phyloP scores from a whole-genome alignment of 2,888 invertebrate species.

The Mythimna impura region DNA sequence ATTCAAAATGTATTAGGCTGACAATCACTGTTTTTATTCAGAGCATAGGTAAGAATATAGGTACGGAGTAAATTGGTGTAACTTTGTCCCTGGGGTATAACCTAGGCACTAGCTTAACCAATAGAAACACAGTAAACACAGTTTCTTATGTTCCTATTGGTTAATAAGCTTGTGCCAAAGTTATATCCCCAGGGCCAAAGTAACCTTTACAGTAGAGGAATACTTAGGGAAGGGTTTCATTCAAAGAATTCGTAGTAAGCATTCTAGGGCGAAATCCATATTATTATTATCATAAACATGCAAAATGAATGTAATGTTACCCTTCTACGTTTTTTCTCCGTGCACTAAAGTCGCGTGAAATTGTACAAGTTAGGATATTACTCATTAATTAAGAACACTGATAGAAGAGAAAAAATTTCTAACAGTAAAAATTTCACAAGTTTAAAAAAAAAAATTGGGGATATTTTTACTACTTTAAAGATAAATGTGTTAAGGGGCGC shows the following conservation, averaged over 20 bases:
- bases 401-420: background rate
- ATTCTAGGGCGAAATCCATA: slow-evolving; percentile 33
- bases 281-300: slow-evolving; percentile 39
- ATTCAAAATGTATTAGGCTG: background rate
- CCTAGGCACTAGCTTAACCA: no score
- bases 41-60: slow-evolving; percentile 1
- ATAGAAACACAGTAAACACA: background rate
- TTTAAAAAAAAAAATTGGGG: no score
- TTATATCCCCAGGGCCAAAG: no score
- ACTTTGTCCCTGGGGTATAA: no score
- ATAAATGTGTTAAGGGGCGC: no score
- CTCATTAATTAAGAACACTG: slow-evolving; percentile 9
- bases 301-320: slow-evolving; percentile 73
- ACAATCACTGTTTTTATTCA: slow-evolving; percentile 12
- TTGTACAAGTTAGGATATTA: slow-evolving; percentile 45
- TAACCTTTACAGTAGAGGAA: no score
- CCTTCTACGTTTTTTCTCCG: slow-evolving; percentile 89
- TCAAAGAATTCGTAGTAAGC: slow-evolving; percentile 37
- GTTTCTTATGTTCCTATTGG: no score
- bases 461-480: no score
- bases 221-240: background rate
- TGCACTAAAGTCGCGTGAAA: slow-evolving; percentile 86
- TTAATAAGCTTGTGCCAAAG: no score
- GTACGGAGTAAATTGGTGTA: no score
- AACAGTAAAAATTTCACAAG: background rate